Evolutionary conservation across 2,113 vertebrate genomes (phyloP).

Genomic region (Baryphthengus martii): DNA sequence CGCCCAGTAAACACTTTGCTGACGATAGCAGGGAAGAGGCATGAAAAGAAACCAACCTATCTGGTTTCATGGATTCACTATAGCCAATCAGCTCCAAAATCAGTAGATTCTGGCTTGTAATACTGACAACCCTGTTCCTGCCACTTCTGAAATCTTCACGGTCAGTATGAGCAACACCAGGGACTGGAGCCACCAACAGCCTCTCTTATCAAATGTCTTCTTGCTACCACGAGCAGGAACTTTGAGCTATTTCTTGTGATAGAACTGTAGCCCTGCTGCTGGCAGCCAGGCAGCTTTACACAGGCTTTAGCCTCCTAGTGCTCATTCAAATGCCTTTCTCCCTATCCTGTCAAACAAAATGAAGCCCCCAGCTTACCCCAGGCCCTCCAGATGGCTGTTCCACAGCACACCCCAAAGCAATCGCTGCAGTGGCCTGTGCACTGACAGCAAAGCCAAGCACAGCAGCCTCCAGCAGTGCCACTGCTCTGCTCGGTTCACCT

Average conservation of each 20-base stretch:
- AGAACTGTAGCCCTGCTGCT: background rate
- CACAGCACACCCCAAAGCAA: background rate
- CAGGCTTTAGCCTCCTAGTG: background rate
- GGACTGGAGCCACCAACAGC: background rate
- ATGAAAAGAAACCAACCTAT: background rate
- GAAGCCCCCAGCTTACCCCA: background rate
- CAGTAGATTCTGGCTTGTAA: background rate
- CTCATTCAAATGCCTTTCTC: background rate
- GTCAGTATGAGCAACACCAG: background rate
- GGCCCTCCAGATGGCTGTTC: background rate
- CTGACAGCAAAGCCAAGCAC: background rate
- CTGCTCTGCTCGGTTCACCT: background rate
- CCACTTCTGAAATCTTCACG: background rate
- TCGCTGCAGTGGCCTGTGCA: background rate
- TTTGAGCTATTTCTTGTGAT: background rate
- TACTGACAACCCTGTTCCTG: background rate
- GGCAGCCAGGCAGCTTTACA: background rate
- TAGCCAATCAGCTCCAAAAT: background rate
- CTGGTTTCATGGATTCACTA: background rate
- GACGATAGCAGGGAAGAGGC: constrained; percentile 10
- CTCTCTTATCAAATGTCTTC: background rate
- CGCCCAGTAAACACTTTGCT: constrained; percentile 42
- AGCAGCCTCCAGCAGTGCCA: background rate
- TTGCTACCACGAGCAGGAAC: background rate
- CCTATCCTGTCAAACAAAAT: accelerated